These are phyloP conservation scores for Leptogaster cylindrica DNA, from an alignment of 2,888 invertebrate genomes.

Conservation along the genomic window DNA sequence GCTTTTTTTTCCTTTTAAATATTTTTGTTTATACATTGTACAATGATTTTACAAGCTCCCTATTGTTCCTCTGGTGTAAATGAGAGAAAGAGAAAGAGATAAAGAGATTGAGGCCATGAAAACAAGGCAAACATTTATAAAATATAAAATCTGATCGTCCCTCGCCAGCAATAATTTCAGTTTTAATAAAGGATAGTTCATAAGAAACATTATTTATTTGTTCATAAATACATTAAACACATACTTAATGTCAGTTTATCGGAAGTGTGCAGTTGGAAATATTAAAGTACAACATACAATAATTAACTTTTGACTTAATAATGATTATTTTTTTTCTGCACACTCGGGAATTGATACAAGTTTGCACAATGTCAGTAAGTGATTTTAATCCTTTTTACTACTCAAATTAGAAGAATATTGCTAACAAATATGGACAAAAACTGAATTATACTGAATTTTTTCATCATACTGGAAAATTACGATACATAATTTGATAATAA, in stretches of 20 bases:
- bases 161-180: constrained; percentile 3
- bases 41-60: neutral
- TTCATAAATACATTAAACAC: neutral
- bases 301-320: neutral
- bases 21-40: neutral
- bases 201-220: neutral
- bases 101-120: neutral
- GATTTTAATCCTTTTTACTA: too few species aligned
- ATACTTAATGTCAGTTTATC: neutral
- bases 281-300: neutral
- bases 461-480: neutral
- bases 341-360: neutral
- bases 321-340: neutral
- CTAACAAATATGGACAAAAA: neutral
- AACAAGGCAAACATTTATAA: too few species aligned
- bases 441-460: neutral
- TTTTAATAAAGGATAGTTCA: neutral
- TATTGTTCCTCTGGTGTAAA: neutral
- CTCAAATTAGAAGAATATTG: too few species aligned
- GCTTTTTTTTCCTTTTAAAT: too few species aligned
- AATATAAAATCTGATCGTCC: neutral
- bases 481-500: neutral
- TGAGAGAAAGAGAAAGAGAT: neutral
- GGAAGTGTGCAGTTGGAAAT: too few species aligned
- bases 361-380: too few species aligned